Evolutionary conservation across 2,888 invertebrate species (phyloP), one percentile per base, ranked within the genome.

Genomic region (Congeria kusceri): DNA sequence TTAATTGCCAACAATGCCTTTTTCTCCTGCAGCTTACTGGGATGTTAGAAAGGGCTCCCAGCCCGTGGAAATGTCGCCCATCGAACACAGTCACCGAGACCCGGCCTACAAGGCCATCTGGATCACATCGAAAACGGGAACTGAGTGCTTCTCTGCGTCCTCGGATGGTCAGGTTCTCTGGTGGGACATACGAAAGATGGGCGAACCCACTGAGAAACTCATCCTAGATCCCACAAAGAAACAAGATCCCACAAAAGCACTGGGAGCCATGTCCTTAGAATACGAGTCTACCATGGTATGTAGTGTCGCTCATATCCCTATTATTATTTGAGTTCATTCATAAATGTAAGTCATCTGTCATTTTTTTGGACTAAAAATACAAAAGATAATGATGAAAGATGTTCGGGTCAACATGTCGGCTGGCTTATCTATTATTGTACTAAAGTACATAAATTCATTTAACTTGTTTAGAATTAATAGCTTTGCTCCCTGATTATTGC

Each of bases 41-140:
- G 94, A 94, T 86, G 92, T 92, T 23, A 85, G 98, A 15, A 96
- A 96, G 92, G 97, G 98, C 15, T 95, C 96, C 20, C 96, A 96
- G 88, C 96, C 98, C 0, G 96, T 96, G 0, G 97, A 96, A 85
- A 94, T 96, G 73, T 96, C 97, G 86, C 95, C 96, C 1, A 95
- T 97, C 1, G 97, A 97, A 91, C 95, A 96, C 74, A 97, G 98
- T 72, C 98, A 98, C 92, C 94, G 96, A 65, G 98, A 98, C 94
- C 96, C 98, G 0, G 98, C 97, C 0, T 96, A 96, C 87, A 96
- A 96, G 86, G 96, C 97, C 11, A 94, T 97, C 0, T 99, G 98
- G 96, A 96, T 98, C 70, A 97, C 97, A 92, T 98, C 98, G 0
- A 99, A 99, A 94, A 97, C 97, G 44, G 97, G 98, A 9, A 96